Conservation (phyloP, 2,797 vertebrate genomes). For the Morelia viridis region DNA sequence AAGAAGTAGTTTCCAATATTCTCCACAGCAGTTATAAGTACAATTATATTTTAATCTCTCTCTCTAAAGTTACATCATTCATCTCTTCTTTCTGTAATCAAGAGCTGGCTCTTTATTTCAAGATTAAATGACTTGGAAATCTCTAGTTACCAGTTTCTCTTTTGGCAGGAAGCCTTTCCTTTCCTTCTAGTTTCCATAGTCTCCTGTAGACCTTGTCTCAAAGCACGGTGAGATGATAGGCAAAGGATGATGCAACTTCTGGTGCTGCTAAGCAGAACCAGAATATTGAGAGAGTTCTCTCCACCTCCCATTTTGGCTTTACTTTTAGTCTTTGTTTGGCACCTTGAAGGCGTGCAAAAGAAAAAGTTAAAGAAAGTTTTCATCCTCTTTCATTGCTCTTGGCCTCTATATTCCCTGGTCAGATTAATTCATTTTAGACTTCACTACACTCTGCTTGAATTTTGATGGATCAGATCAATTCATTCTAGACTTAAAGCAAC, state of each 20-base stretch:
- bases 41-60: too few relatives aligned
- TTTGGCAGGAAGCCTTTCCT: conserved; percentile 53
- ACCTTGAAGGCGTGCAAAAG: conserved; percentile 7
- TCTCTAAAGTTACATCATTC: too few relatives aligned
- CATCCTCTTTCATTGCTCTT: background rate
- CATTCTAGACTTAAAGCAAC: background rate
- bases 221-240: conserved; percentile 23
- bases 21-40: too few relatives aligned
- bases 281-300: background rate
- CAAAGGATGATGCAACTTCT: background rate
- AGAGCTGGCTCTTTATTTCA: background rate
- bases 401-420: rapidly evolving
- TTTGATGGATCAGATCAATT: background rate
- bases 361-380: background rate
- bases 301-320: background rate
- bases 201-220: conserved; percentile 34
- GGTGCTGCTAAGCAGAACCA: conserved; percentile 14
- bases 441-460: background rate
- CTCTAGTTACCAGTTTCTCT: conserved; percentile 49
- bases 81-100: too few relatives aligned
- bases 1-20: too few relatives aligned
- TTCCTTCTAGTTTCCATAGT: conserved; percentile 50
- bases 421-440: conserved; percentile 10
- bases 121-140: conserved; percentile 39
- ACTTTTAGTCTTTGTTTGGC: rapidly evolving